Evolutionary conservation across 2,888 invertebrate species (phyloP).

Genomic region (Chaetogeoica ovagalla): DNA sequence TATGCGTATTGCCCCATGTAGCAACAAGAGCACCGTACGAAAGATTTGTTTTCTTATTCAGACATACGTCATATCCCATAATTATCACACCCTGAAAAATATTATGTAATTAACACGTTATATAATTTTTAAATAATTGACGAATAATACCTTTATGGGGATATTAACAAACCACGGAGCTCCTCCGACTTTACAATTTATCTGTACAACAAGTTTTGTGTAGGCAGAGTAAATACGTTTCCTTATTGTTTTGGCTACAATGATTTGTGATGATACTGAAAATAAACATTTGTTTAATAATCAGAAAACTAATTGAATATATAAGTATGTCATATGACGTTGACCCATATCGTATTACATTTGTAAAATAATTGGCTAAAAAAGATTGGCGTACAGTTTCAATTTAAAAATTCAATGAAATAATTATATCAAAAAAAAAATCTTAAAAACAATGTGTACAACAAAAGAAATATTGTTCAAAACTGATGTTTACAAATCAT

Average conservation of each 20-base stretch:
- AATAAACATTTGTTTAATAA: constrained; percentile 31
- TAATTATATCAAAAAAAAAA: no score
- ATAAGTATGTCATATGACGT: no score
- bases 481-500: no score
- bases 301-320: no score
- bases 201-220: constrained; percentile 89
- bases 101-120: neutral
- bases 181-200: constrained; percentile 91
- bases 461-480: no score
- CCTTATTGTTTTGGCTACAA: constrained; percentile 64
- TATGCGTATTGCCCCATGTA: constrained; percentile 59
- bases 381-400: no score
- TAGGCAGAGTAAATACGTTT: constrained; percentile 76
- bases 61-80: constrained; percentile 86
- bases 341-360: no score
- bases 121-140: neutral
- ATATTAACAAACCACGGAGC: constrained; percentile 80
- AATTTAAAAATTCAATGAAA: no score
- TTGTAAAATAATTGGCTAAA: no score
- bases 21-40: constrained; percentile 63
- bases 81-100: constrained; percentile 70
- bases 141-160: constrained; percentile 62
- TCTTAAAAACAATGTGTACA: no score
- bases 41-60: constrained; percentile 65
- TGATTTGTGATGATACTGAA: constrained; percentile 60